phyloP scores from a whole-genome alignment of 2,797 vertebrate species.

The Etheostoma perlongum region DNA sequence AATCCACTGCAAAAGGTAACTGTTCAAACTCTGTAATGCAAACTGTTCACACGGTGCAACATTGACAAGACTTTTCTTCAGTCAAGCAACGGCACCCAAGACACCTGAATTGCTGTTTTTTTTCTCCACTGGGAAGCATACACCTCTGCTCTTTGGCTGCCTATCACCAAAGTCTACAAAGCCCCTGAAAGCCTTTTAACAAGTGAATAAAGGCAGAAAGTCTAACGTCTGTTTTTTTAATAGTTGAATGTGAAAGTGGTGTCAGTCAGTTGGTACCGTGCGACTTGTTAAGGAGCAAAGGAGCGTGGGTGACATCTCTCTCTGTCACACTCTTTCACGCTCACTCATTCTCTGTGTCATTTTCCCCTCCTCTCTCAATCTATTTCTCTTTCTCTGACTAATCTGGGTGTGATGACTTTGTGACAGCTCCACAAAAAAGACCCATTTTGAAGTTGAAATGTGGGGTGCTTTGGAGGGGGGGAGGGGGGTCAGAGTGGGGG shows the following conservation, averaged over 20 bases:
- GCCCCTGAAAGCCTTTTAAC: conserved; percentile 79
- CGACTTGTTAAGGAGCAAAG: conserved; percentile 69
- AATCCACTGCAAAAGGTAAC: conserved; percentile 20
- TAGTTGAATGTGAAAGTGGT: conserved; percentile 70
- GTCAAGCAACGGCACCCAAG: conserved; percentile 46
- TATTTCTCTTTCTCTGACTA: conserved; percentile 69
- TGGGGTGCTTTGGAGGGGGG: conserved; percentile 54
- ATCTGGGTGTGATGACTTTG: conserved; percentile 66
- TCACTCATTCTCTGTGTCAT: conserved; percentile 68
- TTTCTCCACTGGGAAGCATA: conserved; percentile 62
- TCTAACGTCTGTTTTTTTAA: conserved; percentile 48
- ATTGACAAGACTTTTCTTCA: conserved; percentile 61
- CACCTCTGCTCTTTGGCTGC: conserved; percentile 69
- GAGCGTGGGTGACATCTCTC: conserved; percentile 79
- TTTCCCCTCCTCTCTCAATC: conserved; percentile 65
- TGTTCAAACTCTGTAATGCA: conserved; percentile 51
- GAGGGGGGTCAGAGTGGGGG: conserved; percentile 46
- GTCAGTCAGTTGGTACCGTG: conserved; percentile 63
- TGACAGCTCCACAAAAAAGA: conserved; percentile 73
- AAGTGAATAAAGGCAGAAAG: conserved; percentile 69
- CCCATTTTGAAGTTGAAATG: conserved; percentile 70
- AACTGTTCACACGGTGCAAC: conserved; percentile 65
- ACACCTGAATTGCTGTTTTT: conserved; percentile 57
- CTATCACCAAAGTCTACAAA: conserved; percentile 84
- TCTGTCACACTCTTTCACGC: conserved; percentile 69